Conservation (phyloP, 2,888 invertebrate species). For the Imbricaverruca yamaguchii region DNA sequence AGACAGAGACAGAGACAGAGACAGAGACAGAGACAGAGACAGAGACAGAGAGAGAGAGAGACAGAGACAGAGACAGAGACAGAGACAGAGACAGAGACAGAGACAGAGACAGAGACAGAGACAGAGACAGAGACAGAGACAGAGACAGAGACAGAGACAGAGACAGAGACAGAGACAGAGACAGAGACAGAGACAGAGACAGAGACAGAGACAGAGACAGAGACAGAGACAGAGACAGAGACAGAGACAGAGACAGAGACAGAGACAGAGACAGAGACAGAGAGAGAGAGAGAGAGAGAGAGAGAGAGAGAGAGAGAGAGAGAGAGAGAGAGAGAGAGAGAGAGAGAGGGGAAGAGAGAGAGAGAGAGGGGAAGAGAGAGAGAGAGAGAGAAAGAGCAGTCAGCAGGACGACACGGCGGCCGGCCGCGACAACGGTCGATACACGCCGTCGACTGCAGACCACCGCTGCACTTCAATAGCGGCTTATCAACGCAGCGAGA, state of each 20-base stretch:
- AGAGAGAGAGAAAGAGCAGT: not conserved
- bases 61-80: slow-evolving; percentile 16
- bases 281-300: not conserved
- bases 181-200: slow-evolving; percentile 14
- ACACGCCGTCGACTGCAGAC: too few relatives aligned
- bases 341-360: not conserved
- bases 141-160: not conserved
- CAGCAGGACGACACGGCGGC: too few relatives aligned
- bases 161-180: slow-evolving; percentile 22
- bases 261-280: slow-evolving; percentile 22
- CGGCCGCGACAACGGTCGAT: too few relatives aligned
- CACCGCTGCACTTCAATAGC: too few relatives aligned
- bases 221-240: not conserved
- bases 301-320: not conserved
- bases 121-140: slow-evolving; percentile 15
- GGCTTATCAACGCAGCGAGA: too few relatives aligned
- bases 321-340: not conserved
- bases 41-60: slow-evolving; percentile 26
- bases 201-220: slow-evolving; percentile 4
- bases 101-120: slow-evolving; percentile 23
- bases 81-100: slow-evolving; percentile 1
- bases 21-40: slow-evolving; percentile 25
- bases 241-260: slow-evolving; percentile 23
- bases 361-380: slow-evolving; percentile 4
- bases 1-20: slow-evolving; percentile 24